Evolutionary conservation across 2,888 invertebrate genomes (phyloP), one percentile per base, ranked within the genome.

Genomic region (Caenorhabditis wallacei): DNA sequence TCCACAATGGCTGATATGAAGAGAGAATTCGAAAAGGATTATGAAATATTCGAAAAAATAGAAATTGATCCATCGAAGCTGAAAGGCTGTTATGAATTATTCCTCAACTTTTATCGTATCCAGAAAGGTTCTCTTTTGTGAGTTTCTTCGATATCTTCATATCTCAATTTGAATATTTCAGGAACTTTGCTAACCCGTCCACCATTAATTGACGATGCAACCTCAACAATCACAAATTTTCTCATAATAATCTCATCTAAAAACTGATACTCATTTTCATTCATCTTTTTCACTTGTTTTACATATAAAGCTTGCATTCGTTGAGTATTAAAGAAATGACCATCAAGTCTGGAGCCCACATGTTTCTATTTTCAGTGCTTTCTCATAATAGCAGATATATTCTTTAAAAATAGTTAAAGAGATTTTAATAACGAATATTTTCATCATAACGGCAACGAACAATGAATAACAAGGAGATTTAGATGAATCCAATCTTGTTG

Each of bases 401-500:
- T n/a, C n/a, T n/a, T n/a, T n/a, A n/a, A n/a, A n/a, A n/a, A n/a
- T n/a, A n/a, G n/a, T n/a, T n/a, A n/a, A 43, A 43, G 16, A 43
- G 13, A 24, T 0, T 66, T 66, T 24, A 66, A 66, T 35, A 30
- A 30, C 30, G 66, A 66, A 66, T 53, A 37, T 53, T 22, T 82
- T 82, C 56, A 82, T 82, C 48, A 54, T 66, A 78, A 78, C 61
- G 43, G 40, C 51, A 84, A 81, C 78, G 46, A 71, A 56, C 22
- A 69, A 54, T 51, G 37, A 37, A 76, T 64, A 74, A 78, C 66
- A 66, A 61, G 7, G 26, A 40, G 61, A 48, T 88, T 90, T 89
- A 91, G 87, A 91, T 92, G 85, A 91, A 90, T 53, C 91, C 91
- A 72, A 91, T 91, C 80, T 94, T 99, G 94, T 99, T 99, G 92